Evolutionary conservation across 2,113 vertebrate genomes (phyloP).

Genomic region (Aegotheles bennettii): DNA sequence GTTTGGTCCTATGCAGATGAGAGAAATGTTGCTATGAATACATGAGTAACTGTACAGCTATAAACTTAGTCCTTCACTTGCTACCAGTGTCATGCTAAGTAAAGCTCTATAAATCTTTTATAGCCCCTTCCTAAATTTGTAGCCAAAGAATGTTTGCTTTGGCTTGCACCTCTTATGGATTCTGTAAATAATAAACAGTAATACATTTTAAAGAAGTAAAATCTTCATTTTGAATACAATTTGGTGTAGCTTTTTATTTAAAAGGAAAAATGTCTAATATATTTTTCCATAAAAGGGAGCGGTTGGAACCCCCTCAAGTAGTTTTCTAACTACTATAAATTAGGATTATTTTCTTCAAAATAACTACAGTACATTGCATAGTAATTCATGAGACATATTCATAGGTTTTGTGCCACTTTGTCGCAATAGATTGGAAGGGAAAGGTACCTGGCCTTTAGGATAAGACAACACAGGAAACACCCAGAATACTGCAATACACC

Average conservation of each 20-base stretch:
- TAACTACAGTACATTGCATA: not conserved
- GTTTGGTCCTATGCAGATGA: not conserved
- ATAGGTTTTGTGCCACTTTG: not conserved
- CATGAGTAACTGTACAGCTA: not conserved
- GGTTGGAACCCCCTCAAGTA: not conserved
- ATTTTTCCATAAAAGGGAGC: not conserved
- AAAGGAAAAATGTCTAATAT: not conserved
- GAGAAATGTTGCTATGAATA: not conserved
- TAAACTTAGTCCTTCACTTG: not conserved
- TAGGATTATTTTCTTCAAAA: not conserved
- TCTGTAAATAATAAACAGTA: not conserved
- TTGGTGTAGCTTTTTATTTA: not conserved
- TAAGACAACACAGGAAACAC: not conserved
- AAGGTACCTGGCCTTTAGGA: not conserved
- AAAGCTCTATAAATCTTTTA: not conserved
- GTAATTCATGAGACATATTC: not conserved
- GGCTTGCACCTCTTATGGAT: not conserved
- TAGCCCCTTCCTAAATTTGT: not conserved
- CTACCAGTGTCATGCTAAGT: not conserved
- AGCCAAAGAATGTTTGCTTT: not conserved
- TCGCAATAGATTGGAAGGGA: not conserved
- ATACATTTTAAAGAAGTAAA: not conserved
- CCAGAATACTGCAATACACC: not conserved
- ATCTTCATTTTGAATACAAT: not conserved
- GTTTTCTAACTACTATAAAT: not conserved